phyloP scores from a whole-genome alignment of 2,888 invertebrate species.

The Bimastos eiseni region DNA sequence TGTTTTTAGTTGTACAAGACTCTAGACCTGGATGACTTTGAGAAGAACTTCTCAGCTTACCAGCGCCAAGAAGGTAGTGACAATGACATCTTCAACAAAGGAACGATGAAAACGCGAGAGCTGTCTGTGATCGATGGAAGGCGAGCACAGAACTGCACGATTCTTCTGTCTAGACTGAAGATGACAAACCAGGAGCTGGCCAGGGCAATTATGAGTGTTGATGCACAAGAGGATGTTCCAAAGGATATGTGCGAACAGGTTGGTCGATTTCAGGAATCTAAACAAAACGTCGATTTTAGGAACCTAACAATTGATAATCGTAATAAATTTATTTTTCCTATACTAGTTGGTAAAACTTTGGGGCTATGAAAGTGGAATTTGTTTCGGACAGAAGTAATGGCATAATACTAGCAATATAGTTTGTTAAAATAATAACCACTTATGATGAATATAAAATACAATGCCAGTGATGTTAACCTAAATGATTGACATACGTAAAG shows the following conservation, averaged over 20 bases:
- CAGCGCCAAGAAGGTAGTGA: slow-evolving; percentile 72
- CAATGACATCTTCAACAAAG: slow-evolving; percentile 40
- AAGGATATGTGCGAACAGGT: slow-evolving; percentile 96
- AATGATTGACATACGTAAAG: background rate
- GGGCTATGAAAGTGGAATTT: background rate
- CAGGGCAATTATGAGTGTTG: slow-evolving; percentile 90
- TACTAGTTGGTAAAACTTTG: background rate
- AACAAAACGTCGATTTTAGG: background rate
- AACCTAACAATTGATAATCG: background rate
- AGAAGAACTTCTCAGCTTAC: slow-evolving; percentile 90
- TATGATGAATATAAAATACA: background rate
- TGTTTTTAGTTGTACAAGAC: slow-evolving; percentile 73
- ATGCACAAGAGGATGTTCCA: slow-evolving; percentile 87
- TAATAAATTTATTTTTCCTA: background rate
- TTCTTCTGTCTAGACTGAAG: slow-evolving; percentile 86
- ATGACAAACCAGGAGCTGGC: slow-evolving; percentile 94
- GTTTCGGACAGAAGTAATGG: background rate
- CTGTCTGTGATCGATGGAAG: slow-evolving; percentile 92
- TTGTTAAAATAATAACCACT: background rate
- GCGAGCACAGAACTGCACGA: slow-evolving; percentile 95
- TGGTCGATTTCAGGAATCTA: background rate
- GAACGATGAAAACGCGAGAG: slow-evolving; percentile 62
- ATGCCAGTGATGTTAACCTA: background rate
- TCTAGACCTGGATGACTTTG: slow-evolving; percentile 89
- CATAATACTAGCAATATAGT: background rate